Evolutionary conservation across 2,888 invertebrate genomes (phyloP), one percentile per base, ranked within the genome.

Genomic region (Prenolepis imparis): DNA sequence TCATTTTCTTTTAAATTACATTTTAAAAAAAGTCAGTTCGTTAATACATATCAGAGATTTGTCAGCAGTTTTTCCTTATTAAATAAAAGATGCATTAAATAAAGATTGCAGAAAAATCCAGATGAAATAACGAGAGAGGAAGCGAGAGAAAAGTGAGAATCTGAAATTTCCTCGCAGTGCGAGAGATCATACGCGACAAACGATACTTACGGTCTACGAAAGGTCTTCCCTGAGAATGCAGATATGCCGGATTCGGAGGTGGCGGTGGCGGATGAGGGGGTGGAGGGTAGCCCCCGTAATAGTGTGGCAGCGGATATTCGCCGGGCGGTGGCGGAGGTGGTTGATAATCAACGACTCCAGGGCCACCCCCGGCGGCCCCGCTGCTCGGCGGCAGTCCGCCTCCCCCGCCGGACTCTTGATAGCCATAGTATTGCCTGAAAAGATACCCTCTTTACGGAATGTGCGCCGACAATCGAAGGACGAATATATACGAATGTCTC

Each of bases 271-370:
- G 94, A n/a, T 77, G 77, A 0, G 95, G 95, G n/a, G 94, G 94
- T 4, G 94, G 93, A 73, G 94, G 94, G 88, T 94, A 95, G 48
- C 91, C 94, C 32, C 93, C 92, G 85, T 96, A 96, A 91, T 96
- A 96, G 39, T 96, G 95, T 87, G 96, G 95, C 84, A 96, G 95
- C 18, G 96, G 96, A 91, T 96, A 96, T 87, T 93, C 95, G 44
- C 94, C 94, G 63, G 94, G 95, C 73, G 95, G 95, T 78, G 95
- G 95, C 77, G 95, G 95, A 63, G 95, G 95, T 67, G 95, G 94
- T 78, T 95, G 95, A 87, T 95, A 95, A 84, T 95, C 93, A 67
- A 94, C 93, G 59, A 94, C 92, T 80, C 95, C 96, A 82, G 94
- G 94, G 68, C 92, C 94, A 84, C 95, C 89, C 91, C 93, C 91